These are phyloP conservation scores for Lutjanus campechanus DNA, from an alignment of 2,797 vertebrate species.

Conservation along the genomic window DNA sequence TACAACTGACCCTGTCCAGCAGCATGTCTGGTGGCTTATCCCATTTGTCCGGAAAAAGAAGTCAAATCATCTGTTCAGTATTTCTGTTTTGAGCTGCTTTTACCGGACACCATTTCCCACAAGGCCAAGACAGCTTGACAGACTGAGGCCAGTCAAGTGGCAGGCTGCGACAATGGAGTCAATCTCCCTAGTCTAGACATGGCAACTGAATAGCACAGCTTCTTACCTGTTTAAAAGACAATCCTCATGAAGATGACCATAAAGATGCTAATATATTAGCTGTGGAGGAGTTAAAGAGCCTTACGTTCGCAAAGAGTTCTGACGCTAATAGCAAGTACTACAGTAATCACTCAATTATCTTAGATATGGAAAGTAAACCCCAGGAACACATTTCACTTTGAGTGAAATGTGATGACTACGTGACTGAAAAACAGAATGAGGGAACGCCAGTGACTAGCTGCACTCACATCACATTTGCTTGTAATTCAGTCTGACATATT, in stretches of 20 bases:
- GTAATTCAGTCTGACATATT: slow-evolving; percentile 66
- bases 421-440: slow-evolving; percentile 53
- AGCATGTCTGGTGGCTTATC: background rate
- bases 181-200: background rate
- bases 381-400: background rate
- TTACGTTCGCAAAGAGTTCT: background rate
- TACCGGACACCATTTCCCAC: background rate
- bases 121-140: background rate
- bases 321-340: background rate
- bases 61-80: background rate
- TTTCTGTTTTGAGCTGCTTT: slow-evolving; percentile 1
- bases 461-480: slow-evolving; percentile 52
- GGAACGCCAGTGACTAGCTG: slow-evolving; percentile 46
- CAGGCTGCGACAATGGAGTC: background rate
- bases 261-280: background rate
- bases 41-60: slow-evolving; percentile 1
- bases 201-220: background rate
- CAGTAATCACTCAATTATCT: background rate
- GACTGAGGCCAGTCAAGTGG: background rate
- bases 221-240: background rate
- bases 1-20: background rate
- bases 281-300: background rate
- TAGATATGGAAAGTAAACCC: too few relatives aligned
- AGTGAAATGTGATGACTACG: slow-evolving; percentile 8
- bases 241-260: background rate